A percentile compares a stretch with the other conserved stretches of the same genome.
Conservation (phyloP, 2,113 vertebrate species). For the Eurystomus gularis region DNA sequence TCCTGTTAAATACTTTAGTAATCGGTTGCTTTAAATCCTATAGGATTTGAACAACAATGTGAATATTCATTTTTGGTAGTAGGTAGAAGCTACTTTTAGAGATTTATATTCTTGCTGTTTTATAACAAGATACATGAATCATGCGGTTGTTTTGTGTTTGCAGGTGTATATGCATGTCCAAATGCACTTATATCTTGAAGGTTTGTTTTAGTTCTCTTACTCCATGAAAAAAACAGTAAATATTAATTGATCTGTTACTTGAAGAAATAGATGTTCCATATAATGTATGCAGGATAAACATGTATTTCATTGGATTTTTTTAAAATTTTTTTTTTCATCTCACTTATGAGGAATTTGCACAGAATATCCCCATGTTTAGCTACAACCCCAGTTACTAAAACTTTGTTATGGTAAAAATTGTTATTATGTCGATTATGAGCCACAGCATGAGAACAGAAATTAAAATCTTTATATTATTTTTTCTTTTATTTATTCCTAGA, state of each 20-base stretch:
- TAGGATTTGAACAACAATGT: background rate
- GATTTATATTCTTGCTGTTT: background rate
- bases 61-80: background rate
- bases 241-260: background rate
- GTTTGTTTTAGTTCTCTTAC: background rate
- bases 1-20: background rate
- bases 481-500: background rate
- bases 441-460: background rate
- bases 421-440: background rate
- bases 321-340: background rate
- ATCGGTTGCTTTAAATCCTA: background rate
- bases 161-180: background rate
- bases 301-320: background rate
- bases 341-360: background rate
- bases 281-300: background rate
- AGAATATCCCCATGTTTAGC: background rate
- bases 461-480: background rate
- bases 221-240: no score
- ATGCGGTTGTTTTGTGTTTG: background rate
- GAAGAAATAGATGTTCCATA: background rate
- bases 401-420: background rate
- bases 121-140: background rate
- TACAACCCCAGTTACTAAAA: background rate
- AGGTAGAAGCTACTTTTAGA: background rate
- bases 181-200: background rate